phyloP scores from a whole-genome alignment of 2,797 vertebrate genomes.

The Oryzias sinensis region DNA sequence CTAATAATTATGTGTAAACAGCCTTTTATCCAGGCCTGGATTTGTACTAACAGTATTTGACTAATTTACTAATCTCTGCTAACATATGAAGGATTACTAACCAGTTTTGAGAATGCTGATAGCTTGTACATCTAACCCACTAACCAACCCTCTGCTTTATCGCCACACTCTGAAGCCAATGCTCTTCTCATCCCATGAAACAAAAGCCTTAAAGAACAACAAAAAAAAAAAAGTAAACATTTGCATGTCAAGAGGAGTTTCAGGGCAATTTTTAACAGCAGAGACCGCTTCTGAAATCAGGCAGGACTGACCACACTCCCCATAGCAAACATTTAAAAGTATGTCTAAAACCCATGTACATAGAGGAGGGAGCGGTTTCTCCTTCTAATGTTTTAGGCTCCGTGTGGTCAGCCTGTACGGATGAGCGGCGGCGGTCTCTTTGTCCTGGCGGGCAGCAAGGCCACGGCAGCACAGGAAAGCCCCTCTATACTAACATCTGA shows the following conservation, averaged over 20 bases:
- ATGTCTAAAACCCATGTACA: conserved; percentile 15
- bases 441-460: conserved; percentile 11
- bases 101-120: conserved; percentile 62
- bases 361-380: not conserved
- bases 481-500: conserved; percentile 41
- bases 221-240: conserved; percentile 9
- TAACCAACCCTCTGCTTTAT: conserved; percentile 69
- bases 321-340: conserved; percentile 4
- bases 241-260: conserved; percentile 55
- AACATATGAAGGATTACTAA: conserved; percentile 71
- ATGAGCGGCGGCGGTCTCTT: conserved; percentile 42
- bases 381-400: conserved; percentile 12
- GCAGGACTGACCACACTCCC: conserved; percentile 55
- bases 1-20: conserved; percentile 66
- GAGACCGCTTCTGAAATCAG: conserved; percentile 27
- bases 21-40: conserved; percentile 57
- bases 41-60: conserved; percentile 68
- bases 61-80: conserved; percentile 78
- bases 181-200: conserved; percentile 47
- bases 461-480: conserved; percentile 15
- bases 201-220: not conserved
- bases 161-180: conserved; percentile 37
- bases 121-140: conserved; percentile 67
- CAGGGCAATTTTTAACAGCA: conserved; percentile 49
- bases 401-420: conserved; percentile 56